Percentiles rank a stretch among this genome's conserved stretches.
Evolutionary conservation across 2,888 invertebrate genomes (phyloP).

Genomic region (Byasa hedistus): DNA sequence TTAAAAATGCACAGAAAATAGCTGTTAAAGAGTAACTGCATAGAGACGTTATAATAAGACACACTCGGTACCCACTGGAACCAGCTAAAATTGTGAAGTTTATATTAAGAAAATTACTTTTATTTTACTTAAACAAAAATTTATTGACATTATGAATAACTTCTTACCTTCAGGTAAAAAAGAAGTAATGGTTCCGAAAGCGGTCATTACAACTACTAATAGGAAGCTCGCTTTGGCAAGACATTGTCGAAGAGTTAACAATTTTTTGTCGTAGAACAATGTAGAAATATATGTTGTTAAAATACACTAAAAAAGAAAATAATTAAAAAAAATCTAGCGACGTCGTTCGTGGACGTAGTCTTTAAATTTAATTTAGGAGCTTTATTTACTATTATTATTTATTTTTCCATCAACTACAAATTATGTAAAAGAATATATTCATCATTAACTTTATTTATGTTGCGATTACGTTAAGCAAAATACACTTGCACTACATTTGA

Average conservation of each 20-base stretch:
- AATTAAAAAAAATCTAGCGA: not conserved
- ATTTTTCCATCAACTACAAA: too few species aligned
- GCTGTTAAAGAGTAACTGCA: slow-evolving; percentile 67
- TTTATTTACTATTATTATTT: too few species aligned
- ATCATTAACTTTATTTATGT: too few species aligned
- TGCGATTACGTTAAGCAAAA: not conserved
- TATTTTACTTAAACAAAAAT: not conserved
- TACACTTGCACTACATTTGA: not conserved
- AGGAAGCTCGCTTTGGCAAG: slow-evolving; percentile 74
- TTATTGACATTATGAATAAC: slow-evolving; percentile 1
- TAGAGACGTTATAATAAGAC: slow-evolving; percentile 61
- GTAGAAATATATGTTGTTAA: slow-evolving; percentile 70
- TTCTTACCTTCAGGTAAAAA: slow-evolving; percentile 66
- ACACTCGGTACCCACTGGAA: slow-evolving; percentile 59
- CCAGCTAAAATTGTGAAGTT: slow-evolving; percentile 51
- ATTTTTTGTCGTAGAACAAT: slow-evolving; percentile 67
- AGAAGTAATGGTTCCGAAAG: slow-evolving; percentile 65
- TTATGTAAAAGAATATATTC: too few species aligned
- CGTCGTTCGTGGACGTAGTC: too few species aligned
- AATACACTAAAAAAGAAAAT: slow-evolving; percentile 60
- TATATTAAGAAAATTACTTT: not conserved
- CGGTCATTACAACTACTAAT: slow-evolving; percentile 65
- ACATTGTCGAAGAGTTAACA: slow-evolving; percentile 67
- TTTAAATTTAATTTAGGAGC: too few species aligned
- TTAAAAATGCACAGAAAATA: slow-evolving; percentile 69